phyloP scores from a whole-genome alignment of 2,113 vertebrate species.

The Lepus europaeus region DNA sequence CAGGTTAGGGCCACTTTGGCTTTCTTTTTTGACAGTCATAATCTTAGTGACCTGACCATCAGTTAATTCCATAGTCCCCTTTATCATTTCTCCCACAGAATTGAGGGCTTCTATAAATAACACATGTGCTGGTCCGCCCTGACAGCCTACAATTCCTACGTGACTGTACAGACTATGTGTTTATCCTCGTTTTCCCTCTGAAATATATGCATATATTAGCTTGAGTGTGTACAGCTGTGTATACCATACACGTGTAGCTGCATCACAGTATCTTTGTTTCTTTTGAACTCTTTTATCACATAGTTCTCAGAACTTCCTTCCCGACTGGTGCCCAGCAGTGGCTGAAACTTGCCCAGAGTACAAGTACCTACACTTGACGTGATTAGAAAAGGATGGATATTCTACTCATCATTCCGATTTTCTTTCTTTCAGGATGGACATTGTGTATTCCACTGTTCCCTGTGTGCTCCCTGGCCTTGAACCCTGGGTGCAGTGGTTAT shows the following conservation, averaged over 20 bases:
- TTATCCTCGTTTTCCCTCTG: background rate
- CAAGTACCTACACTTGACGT: background rate
- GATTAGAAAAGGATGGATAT: background rate
- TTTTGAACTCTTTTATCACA: background rate
- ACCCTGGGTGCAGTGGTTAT: background rate
- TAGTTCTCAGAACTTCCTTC: background rate
- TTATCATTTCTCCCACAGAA: background rate
- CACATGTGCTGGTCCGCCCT: background rate
- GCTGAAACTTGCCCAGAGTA: background rate
- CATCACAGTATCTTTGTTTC: background rate
- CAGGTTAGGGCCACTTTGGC: background rate
- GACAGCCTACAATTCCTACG: background rate
- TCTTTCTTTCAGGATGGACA: too few species aligned
- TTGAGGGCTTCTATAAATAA: background rate
- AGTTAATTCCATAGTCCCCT: background rate
- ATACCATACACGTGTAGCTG: background rate
- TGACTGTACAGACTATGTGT: background rate
- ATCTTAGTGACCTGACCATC: background rate
- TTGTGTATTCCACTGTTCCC: background rate
- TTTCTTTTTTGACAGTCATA: slow-evolving; percentile 12
- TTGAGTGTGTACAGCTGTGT: background rate
- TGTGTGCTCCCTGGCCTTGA: background rate
- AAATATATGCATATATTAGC: background rate
- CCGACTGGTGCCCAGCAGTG: background rate
- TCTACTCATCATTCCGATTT: background rate